Conservation (phyloP, 37 sponge, comb jelly and placozoan genomes). For the Cliona cf. orientalis region DNA sequence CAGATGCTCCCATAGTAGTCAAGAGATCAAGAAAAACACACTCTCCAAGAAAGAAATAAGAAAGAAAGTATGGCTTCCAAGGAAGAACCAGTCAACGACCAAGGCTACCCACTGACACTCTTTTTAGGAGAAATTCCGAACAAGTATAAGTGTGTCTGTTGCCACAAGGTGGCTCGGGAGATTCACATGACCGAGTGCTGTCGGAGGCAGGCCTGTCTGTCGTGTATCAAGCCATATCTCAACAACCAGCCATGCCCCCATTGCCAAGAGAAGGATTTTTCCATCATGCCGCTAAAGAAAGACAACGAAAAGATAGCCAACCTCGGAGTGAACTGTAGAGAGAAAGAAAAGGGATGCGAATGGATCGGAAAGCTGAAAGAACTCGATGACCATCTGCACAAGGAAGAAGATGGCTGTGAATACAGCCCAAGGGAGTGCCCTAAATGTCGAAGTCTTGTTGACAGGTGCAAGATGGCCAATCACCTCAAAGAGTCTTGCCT, state of each 20-base stretch:
- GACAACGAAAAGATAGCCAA: background rate
- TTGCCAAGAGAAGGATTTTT: background rate
- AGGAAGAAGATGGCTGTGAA: background rate
- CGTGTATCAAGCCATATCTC: background rate
- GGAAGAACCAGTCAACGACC: background rate
- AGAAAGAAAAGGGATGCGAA: background rate
- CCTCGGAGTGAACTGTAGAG: background rate
- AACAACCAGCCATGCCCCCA: background rate
- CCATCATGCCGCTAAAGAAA: background rate
- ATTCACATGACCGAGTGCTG: background rate
- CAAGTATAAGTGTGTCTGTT: background rate
- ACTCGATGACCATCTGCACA: constrained; percentile 2
- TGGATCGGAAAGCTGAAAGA: background rate
- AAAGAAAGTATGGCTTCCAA: no score
- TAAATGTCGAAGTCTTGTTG: no score
- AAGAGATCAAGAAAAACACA: no score
- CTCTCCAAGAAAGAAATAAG: no score
- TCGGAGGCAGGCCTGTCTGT: background rate
- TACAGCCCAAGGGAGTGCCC: background rate
- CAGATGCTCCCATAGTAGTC: no score
- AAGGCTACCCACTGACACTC: no score
- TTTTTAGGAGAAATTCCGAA: no score
- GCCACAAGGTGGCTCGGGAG: background rate
- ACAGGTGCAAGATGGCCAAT: background rate
- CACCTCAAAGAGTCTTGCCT: background rate